These are phyloP conservation scores for Cyanistes caeruleus DNA, from an alignment of 2,113 vertebrate species.

Conservation along the genomic window DNA sequence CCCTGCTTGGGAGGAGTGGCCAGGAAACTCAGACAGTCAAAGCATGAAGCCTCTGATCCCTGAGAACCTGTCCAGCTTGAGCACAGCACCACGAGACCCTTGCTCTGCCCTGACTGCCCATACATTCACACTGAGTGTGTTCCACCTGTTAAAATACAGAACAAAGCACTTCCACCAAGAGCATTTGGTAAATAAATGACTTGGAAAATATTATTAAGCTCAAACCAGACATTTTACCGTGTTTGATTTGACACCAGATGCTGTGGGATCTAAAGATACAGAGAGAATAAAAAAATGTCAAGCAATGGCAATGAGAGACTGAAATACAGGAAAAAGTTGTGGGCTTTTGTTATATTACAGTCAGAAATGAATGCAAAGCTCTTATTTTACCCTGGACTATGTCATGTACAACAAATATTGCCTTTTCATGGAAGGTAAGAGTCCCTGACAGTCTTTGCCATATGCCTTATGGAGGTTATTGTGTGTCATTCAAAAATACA, in stretches of 20 bases:
- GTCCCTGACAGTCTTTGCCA: background rate
- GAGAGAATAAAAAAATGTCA: background rate
- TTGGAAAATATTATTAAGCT: conserved; percentile 62
- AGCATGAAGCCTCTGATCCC: background rate
- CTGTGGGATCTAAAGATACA: background rate
- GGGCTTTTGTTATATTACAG: background rate
- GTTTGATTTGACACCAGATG: conserved; percentile 61
- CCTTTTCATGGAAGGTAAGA: background rate
- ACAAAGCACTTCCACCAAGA: conserved; percentile 35
- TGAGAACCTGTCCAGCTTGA: background rate
- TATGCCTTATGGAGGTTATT: background rate
- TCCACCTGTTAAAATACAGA: conserved; percentile 42
- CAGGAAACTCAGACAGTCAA: background rate
- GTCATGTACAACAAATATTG: background rate
- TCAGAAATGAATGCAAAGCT: background rate
- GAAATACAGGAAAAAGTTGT: background rate
- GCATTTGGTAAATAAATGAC: conserved; percentile 62
- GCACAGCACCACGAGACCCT: background rate
- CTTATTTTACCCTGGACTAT: background rate
- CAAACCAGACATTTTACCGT: background rate
- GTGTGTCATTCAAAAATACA: background rate
- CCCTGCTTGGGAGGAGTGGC: background rate
- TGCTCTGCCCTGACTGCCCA: background rate
- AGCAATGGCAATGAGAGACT: background rate
- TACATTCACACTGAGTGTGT: background rate